Percentiles rank a stretch among this genome's conserved stretches.
Evolutionary conservation across 2,113 vertebrate species (phyloP).

Genomic region (Pungitius pungitius): DNA sequence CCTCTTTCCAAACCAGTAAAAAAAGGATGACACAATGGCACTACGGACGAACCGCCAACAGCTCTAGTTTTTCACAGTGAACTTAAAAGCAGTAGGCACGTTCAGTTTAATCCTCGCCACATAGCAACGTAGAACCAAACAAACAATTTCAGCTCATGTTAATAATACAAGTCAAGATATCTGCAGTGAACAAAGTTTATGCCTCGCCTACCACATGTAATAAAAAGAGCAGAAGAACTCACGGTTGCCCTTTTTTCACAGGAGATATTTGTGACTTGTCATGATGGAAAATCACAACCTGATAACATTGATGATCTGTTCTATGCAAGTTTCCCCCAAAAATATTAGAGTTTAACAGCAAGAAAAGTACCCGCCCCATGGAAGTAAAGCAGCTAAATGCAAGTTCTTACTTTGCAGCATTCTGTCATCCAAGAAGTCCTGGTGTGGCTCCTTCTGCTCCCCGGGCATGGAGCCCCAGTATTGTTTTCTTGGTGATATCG

Average conservation of each 20-base stretch:
- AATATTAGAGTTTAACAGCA: not conserved
- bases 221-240: not conserved
- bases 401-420: constrained; percentile 80
- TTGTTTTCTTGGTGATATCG: constrained; percentile 81
- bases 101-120: too few relatives aligned
- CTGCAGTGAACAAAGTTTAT: too few relatives aligned
- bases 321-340: not conserved
- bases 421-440: constrained; percentile 81
- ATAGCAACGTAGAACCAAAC: not conserved
- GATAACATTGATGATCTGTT: not conserved
- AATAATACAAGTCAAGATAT: not conserved
- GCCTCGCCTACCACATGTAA: not conserved
- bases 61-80: not conserved
- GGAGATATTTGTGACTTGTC: not conserved
- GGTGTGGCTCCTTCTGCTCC: constrained; percentile 78
- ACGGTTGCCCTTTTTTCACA: not conserved
- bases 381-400: too few relatives aligned
- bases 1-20: not conserved
- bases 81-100: not conserved
- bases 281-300: not conserved
- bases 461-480: constrained; percentile 77
- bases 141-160: not conserved
- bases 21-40: constrained; percentile 2
- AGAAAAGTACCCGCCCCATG: not conserved
- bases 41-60: not conserved